Evolutionary conservation across 1,140 invertebrate species (phyloP).

Genomic region (Watersipora subatra): DNA sequence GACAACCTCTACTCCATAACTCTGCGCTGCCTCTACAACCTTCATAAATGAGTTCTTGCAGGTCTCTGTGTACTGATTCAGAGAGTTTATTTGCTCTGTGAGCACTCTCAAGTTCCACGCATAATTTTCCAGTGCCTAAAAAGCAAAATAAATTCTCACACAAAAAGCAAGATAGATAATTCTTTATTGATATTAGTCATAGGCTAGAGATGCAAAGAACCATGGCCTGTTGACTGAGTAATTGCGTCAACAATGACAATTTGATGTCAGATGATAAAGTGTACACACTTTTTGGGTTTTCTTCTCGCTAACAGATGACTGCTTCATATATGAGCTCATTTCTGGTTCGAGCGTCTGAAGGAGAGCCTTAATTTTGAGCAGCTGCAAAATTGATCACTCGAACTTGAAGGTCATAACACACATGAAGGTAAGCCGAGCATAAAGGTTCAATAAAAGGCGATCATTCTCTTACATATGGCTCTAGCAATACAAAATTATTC

Average conservation of each 20-base stretch:
- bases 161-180: background rate
- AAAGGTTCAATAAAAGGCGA: no score
- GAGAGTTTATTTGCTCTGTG: constrained; percentile 45
- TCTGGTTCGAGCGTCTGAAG: constrained; percentile 44
- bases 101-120: constrained; percentile 48
- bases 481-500: no score
- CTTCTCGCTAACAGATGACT: constrained; percentile 44
- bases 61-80: constrained; percentile 33
- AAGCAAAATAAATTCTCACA: background rate
- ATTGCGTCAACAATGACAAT: background rate
- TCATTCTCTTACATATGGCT: no score
- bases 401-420: constrained; percentile 8
- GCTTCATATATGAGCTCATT: constrained; percentile 36
- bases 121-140: constrained; percentile 44
- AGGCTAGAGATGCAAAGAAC: background rate
- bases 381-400: constrained; percentile 22
- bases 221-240: background rate
- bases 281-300: constrained; percentile 36
- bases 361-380: constrained; percentile 28
- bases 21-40: background rate
- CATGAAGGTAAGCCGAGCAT: no score
- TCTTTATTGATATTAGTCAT: background rate
- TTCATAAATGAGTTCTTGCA: constrained; percentile 12
- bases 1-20: background rate
- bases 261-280: background rate